Evolutionary conservation across 2,797 vertebrate genomes (phyloP).

Genomic region (Typhlichthys eigenmanni): DNA sequence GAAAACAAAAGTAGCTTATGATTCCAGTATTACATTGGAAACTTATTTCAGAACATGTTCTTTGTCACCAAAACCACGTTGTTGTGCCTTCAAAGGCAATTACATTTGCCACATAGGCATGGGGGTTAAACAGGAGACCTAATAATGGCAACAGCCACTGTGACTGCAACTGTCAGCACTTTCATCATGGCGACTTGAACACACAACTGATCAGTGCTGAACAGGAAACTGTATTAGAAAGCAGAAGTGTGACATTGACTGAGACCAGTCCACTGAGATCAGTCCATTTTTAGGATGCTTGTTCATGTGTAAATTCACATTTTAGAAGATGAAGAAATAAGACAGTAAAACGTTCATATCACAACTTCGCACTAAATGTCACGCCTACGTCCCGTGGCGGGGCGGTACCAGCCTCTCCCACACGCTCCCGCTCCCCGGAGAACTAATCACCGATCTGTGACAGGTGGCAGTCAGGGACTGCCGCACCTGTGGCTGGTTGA

Average conservation of each 20-base stretch:
- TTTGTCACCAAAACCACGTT: constrained; percentile 34
- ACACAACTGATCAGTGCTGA: constrained; percentile 4
- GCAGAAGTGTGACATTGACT: constrained; percentile 20
- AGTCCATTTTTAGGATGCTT: neutral
- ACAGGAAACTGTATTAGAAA: constrained; percentile 12
- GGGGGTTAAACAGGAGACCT: constrained; percentile 33
- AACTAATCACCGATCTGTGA: no score
- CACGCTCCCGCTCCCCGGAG: no score
- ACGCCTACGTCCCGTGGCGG: no score
- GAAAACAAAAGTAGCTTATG: constrained; percentile 38
- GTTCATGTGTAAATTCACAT: no score
- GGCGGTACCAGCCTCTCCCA: no score
- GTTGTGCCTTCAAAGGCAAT: neutral
- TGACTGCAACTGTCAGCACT: constrained; percentile 17
- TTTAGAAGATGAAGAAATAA: no score
- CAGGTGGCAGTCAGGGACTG: no score
- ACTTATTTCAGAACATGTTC: constrained; percentile 1
- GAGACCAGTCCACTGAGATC: no score
- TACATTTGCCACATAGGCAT: constrained; percentile 30
- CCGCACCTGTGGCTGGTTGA: no score
- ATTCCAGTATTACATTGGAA: constrained; percentile 30
- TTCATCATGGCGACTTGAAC: constrained; percentile 19
- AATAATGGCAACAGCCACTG: constrained; percentile 11
- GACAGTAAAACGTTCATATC: no score
- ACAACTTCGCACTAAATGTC: no score